Evolutionary conservation across 2,113 vertebrate genomes (phyloP), one percentile per base, ranked within the genome.

Genomic region (Porphyrio hochstetteri): DNA sequence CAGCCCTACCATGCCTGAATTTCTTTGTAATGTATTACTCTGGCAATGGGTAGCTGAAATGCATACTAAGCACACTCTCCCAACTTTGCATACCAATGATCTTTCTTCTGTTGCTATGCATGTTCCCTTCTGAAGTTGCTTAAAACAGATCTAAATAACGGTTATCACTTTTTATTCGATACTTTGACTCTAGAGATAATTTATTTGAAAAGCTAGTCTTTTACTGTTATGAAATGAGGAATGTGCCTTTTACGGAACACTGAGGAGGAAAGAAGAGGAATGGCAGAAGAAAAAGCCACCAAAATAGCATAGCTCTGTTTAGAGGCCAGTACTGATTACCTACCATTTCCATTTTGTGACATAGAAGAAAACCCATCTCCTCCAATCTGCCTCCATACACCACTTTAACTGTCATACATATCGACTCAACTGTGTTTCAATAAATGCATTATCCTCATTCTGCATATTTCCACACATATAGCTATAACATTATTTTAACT

Each of bases 11-110:
- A 84, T 3, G 7, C 76, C 53, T 81, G 18, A 35, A 36, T 57
- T 90, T 86, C 71, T 81, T 71, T 64, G 35, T 52, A 52, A 84
- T 27, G 19, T n/a, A 88, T 55, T 83, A 40, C 44, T 93, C 74
- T 87, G 56, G 92, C 69, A 76, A 65, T 29, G 40, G n/a, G 71
- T 44, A 75, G 56, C 76, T 86, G 95, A 96, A 96, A 18, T 36
- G 86, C 80, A 79, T 18, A 94, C 76, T 76, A 95, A 95, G 38
- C 61, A 53, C 77, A 8, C 38, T 56, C 82, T 82, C 92, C 77
- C 40, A 79, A 10, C 77, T 86, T 13, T 55, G 93, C 69, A 88
- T 68, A 53, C 57, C 74, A 94, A 88, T 93, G 85, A 92, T 77
- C 60, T 76, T 82, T 84, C 29, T 71, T 9, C 72, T 90, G n/a